phyloP scores from a whole-genome alignment of 2,888 invertebrate species.

The Chrysolina haemoptera region DNA sequence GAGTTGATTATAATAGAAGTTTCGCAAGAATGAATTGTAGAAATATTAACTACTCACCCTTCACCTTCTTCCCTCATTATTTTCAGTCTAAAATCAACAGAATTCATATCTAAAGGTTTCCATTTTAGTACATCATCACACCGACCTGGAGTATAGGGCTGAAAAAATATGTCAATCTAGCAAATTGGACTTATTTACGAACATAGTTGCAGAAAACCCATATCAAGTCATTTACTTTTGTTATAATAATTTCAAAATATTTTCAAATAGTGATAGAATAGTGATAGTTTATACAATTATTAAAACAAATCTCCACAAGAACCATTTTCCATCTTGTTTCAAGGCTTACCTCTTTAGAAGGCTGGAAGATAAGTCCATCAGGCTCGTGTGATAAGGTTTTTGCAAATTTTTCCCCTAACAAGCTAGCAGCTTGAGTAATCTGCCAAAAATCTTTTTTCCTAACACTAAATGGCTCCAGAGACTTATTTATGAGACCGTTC shows the following conservation, averaged over 20 bases:
- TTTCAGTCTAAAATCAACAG: conserved; percentile 94
- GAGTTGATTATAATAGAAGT: too few species aligned
- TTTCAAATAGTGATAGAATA: too few species aligned
- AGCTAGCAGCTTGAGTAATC: conserved; percentile 77
- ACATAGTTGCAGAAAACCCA: too few species aligned
- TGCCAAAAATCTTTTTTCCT: conserved; percentile 95
- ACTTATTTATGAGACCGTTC: conserved; percentile 81
- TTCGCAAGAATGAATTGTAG: neutral
- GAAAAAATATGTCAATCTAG: conserved; percentile 62
- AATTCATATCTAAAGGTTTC: conserved; percentile 96
- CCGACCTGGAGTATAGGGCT: conserved; percentile 86
- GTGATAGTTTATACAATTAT: neutral
- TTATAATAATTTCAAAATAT: too few species aligned
- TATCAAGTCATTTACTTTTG: too few species aligned
- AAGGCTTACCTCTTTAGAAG: conserved; percentile 80
- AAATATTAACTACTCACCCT: conserved; percentile 76
- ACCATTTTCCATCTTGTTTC: neutral
- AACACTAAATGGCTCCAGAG: conserved; percentile 91
- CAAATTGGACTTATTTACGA: too few species aligned
- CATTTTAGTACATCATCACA: conserved; percentile 94
- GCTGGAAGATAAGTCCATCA: conserved; percentile 98
- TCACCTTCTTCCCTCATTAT: conserved; percentile 80
- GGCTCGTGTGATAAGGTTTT: conserved; percentile 92
- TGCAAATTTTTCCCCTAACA: conserved; percentile 89
- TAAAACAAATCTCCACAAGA: neutral